Evolutionary conservation across 1,140 invertebrate genomes (phyloP).

Genomic region (Lepidotrigona ventralis): DNA sequence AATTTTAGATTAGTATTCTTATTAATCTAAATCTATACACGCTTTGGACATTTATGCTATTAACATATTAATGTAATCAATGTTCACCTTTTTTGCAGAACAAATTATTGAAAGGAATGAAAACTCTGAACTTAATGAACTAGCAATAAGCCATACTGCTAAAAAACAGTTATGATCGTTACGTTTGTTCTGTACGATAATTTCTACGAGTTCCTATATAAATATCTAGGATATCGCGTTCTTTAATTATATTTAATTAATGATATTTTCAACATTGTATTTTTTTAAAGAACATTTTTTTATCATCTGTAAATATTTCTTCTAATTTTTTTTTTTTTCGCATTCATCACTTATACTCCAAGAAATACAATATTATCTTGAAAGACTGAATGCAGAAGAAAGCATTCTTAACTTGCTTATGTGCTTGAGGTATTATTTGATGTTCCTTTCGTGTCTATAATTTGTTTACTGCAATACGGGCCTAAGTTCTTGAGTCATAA

Average conservation of each 20-base stretch:
- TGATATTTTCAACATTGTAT: conserved; percentile 22
- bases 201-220: conserved; percentile 25
- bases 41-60: conserved; percentile 45
- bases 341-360: background rate
- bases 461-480: conserved; percentile 76
- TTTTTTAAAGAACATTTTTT: background rate
- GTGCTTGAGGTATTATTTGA: conserved; percentile 12
- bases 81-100: background rate
- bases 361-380: conserved; percentile 39
- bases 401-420: conserved; percentile 29
- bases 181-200: conserved; percentile 41
- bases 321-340: background rate
- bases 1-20: conserved; percentile 30
- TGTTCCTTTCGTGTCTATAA: background rate
- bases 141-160: conserved; percentile 7
- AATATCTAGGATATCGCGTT: conserved; percentile 14
- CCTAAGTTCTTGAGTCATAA: conserved; percentile 83
- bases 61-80: conserved; percentile 6
- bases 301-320: background rate
- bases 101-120: conserved; percentile 14
- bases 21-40: conserved; percentile 55
- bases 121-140: background rate
- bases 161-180: conserved; percentile 35
- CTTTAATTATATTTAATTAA: conserved; percentile 5
- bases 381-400: conserved; percentile 38